Conservation (phyloP, 23 tunicate species). For the Styela plicata region DNA sequence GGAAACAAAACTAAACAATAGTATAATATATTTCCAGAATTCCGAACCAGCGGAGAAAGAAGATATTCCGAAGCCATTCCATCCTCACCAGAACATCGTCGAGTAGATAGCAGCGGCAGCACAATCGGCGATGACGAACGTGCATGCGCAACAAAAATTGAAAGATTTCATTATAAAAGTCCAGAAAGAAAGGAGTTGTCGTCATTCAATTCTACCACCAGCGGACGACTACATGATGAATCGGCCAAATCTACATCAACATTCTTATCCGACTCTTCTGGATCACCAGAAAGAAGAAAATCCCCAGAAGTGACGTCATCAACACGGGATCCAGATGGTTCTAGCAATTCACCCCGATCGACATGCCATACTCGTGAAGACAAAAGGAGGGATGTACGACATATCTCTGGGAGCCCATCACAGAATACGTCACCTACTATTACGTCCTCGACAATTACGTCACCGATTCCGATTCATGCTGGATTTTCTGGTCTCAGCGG, state of each 20-base stretch:
- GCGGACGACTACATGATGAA: slow-evolving; percentile 11
- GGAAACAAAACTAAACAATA: neutral
- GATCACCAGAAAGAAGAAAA: slow-evolving; percentile 20
- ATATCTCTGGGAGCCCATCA: neutral
- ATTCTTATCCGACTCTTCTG: slow-evolving; percentile 25
- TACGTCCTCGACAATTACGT: slow-evolving; percentile 55
- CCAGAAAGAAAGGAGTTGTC: neutral
- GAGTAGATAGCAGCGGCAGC: neutral
- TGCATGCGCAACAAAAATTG: neutral
- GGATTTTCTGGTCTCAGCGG: slow-evolving; percentile 45
- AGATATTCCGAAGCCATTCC: neutral
- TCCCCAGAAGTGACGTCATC: slow-evolving; percentile 30
- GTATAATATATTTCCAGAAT: neutral
- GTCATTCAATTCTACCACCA: neutral
- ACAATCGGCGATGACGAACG: neutral
- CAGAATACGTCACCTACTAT: slow-evolving; percentile 15
- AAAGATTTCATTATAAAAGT: neutral
- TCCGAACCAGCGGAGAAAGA: neutral
- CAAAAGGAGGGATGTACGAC: slow-evolving; percentile 3
- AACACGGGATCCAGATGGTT: slow-evolving; percentile 23
- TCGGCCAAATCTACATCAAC: slow-evolving; percentile 15
- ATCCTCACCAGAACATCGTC: neutral
- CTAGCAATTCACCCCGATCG: slow-evolving; percentile 11
- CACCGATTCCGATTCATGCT: slow-evolving; percentile 82
- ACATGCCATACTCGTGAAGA: slow-evolving; percentile 22